Evolutionary conservation across 2,888 invertebrate genomes (phyloP).

Genomic region (Plebejus melissa): DNA sequence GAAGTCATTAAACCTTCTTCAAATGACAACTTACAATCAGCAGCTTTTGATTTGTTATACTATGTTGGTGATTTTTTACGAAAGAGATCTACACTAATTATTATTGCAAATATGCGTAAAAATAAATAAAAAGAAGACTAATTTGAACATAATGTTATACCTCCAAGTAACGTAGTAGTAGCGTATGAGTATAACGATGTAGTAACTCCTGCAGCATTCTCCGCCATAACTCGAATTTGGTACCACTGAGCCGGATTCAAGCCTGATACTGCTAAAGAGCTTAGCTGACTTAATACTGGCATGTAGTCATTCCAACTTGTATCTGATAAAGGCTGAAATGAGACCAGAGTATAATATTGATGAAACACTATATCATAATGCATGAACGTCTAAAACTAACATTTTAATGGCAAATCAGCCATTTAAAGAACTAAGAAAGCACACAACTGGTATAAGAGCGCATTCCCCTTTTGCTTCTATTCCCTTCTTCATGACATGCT

Average conservation of each 20-base stretch:
- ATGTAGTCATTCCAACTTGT: constrained; percentile 53
- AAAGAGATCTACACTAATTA: background rate
- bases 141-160: constrained; percentile 45
- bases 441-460: too few species aligned
- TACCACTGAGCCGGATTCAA: constrained; percentile 82
- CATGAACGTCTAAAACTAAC: background rate
- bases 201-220: constrained; percentile 81
- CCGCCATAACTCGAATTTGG: constrained; percentile 77
- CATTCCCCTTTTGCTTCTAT: too few species aligned
- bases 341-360: background rate
- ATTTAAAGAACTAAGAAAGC: too few species aligned
- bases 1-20: background rate
- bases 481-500: too few species aligned
- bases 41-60: background rate
- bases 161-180: constrained; percentile 79
- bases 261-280: constrained; percentile 69
- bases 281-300: constrained; percentile 42
- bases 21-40: background rate
- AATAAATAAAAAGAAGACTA: background rate
- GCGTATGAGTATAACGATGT: constrained; percentile 78
- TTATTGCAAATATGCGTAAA: background rate
- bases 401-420: too few species aligned
- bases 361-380: background rate
- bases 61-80: background rate
- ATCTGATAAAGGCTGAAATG: constrained; percentile 54